A percentile compares a stretch with the other conserved stretches of the same genome.
These are phyloP conservation scores for Sebastes aleutianus DNA, from an alignment of 2,797 vertebrate genomes.

Conservation along the genomic window DNA sequence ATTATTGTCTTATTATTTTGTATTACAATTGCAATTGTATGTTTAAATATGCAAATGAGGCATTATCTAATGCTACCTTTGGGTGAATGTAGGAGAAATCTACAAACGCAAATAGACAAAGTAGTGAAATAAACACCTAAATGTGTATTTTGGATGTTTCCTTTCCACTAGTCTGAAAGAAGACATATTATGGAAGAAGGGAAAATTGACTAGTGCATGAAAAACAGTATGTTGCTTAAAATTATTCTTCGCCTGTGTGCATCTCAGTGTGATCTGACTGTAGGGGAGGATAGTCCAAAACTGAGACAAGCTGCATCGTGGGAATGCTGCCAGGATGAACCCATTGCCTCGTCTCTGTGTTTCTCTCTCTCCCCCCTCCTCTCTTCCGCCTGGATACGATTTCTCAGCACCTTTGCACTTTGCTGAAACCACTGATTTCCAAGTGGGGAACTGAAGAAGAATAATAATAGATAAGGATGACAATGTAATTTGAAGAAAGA, in stretches of 20 bases:
- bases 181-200: no score
- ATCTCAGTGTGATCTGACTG: conserved; percentile 11
- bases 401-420: conserved; percentile 74
- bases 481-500: conserved; percentile 29
- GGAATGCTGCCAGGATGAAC: conserved; percentile 79
- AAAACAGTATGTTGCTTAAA: conserved; percentile 15
- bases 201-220: no score
- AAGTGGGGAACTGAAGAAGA: conserved; percentile 15
- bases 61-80: no score
- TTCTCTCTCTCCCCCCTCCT: background rate
- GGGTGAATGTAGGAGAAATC: no score
- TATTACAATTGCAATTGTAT: rapidly evolving
- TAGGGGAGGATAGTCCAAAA: background rate
- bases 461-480: conserved; percentile 38
- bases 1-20: no score
- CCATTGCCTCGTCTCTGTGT: conserved; percentile 63
- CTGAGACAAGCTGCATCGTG: conserved; percentile 62
- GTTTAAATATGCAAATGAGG: no score
- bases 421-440: conserved; percentile 71
- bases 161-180: no score
- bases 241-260: background rate
- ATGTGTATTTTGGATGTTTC: no score
- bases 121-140: no score
- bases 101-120: no score
- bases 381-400: conserved; percentile 57